These are phyloP conservation scores for Lithosia quadra DNA, from an alignment of 2,888 invertebrate species.

Conservation along the genomic window DNA sequence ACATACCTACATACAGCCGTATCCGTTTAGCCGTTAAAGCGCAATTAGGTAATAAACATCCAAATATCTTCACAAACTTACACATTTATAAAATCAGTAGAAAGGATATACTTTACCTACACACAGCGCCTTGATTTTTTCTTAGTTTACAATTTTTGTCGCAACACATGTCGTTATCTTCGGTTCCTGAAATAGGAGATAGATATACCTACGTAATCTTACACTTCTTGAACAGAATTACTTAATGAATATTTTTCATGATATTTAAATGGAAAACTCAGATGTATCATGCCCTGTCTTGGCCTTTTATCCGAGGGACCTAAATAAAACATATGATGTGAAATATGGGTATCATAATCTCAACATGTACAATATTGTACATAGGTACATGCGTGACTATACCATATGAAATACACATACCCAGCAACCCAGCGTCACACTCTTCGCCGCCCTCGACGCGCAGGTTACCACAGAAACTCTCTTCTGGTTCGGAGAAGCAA, in stretches of 20 bases:
- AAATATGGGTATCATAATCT: no score
- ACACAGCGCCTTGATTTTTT: constrained; percentile 93
- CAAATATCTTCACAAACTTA: background rate
- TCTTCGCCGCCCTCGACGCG: constrained; percentile 98
- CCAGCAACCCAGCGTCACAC: constrained; percentile 97
- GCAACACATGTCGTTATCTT: constrained; percentile 97
- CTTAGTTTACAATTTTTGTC: constrained; percentile 96
- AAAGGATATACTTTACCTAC: constrained; percentile 88
- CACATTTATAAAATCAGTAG: background rate
- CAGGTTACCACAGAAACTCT: constrained; percentile 98
- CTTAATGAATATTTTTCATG: background rate
- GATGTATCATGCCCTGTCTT: no score
- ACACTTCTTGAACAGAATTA: background rate
- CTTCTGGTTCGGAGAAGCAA: constrained; percentile 97
- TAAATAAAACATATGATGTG: no score
- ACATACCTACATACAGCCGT: no score
- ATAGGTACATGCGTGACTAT: no score
- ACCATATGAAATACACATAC: constrained; percentile 66
- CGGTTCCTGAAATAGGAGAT: constrained; percentile 87
- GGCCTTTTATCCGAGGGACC: background rate
- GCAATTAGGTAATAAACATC: background rate
- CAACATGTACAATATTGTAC: no score
- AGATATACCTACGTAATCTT: background rate
- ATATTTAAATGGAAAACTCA: background rate
- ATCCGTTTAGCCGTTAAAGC: background rate